Evolutionary conservation across 1,140 invertebrate species (phyloP), one percentile per base, ranked within the genome.

Genomic region (Heliconius congener): DNA sequence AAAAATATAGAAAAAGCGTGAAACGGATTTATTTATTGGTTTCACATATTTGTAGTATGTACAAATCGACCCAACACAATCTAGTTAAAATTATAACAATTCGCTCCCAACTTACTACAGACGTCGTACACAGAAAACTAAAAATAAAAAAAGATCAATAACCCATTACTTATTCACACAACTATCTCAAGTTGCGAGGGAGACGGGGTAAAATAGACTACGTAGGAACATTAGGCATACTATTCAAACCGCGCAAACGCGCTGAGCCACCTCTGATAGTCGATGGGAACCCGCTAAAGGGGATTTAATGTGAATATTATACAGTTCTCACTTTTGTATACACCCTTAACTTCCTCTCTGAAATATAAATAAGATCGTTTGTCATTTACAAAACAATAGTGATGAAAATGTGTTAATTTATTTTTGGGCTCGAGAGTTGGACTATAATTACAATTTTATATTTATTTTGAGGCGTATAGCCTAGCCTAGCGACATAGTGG

Each of bases 231-330:
- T 90, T 92, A 93, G 90, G 86, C 86, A 87, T 80, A 86, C 88
- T 90, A 90, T 92, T 91, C 84, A 74, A 80, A 86, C 84, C 86
- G 86, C 82, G 84, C 90, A 87, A 90, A 92, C 87, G 89, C 88
- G 90, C 86, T 88, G 86, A 90, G 87, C 84, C 84, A 87, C 85
- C 78, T 78, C 82, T 89, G 86, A 92, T 91, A 83, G 89, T 81
- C 91, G 84, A 91, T 91, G 87, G 88, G 88, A 88, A 83, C 85
- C 82, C 82, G 87, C 81, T 90, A 85, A 88, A 88, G 85, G 85
- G 79, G 82, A 83, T 77, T 83, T 93, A 93, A 92, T 92, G 90
- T 66, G 87, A 90, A 92, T 91, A 92, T 91, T 92, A 93, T 93
- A 89, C 91, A 87, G 86, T 86, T 87, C 82, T 84, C 79, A 88